These are phyloP conservation scores for Helicolenus hilgendorfi DNA, from an alignment of 2,797 vertebrate species.

Conservation along the genomic window DNA sequence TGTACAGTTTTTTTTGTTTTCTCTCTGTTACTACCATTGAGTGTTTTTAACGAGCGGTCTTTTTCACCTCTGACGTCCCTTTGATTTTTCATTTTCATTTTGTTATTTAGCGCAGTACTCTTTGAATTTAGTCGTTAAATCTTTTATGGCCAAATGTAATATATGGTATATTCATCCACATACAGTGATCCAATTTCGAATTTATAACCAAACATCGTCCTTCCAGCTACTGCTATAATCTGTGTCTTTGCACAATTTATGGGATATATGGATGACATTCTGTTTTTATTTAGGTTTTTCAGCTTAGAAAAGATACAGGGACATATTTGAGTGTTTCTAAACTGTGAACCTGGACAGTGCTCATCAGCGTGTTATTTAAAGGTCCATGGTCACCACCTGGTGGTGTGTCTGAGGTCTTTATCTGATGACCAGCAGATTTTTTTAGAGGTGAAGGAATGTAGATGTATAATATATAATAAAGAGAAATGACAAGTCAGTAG, in stretches of 20 bases:
- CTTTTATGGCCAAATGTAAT: not conserved
- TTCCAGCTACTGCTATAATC: not conserved
- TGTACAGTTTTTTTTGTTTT: not conserved
- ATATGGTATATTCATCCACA: not conserved
- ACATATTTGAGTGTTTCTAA: not conserved
- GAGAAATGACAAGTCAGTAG: not conserved
- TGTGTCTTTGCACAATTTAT: not conserved
- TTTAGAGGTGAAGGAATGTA: not conserved
- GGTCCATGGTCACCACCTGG: conserved; percentile 68
- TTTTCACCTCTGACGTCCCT: not conserved
- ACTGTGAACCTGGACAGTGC: not conserved
- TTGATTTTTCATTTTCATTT: not conserved
- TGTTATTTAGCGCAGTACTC: not conserved
- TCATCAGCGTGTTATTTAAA: not conserved
- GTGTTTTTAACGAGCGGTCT: not conserved
- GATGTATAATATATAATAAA: not conserved
- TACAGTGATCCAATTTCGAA: not conserved
- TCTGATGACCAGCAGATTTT: conserved; percentile 6
- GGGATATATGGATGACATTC: not conserved
- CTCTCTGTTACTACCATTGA: not conserved
- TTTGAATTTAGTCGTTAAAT: not conserved
- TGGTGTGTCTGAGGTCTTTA: conserved; percentile 52
- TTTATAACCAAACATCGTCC: not conserved
- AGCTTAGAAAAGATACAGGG: not conserved
- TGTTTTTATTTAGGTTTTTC: not conserved